Percentiles rank a stretch among this genome's conserved stretches.
Evolutionary conservation across 1,140 invertebrate genomes (phyloP).

Genomic region (Procambarus virginalis): DNA sequence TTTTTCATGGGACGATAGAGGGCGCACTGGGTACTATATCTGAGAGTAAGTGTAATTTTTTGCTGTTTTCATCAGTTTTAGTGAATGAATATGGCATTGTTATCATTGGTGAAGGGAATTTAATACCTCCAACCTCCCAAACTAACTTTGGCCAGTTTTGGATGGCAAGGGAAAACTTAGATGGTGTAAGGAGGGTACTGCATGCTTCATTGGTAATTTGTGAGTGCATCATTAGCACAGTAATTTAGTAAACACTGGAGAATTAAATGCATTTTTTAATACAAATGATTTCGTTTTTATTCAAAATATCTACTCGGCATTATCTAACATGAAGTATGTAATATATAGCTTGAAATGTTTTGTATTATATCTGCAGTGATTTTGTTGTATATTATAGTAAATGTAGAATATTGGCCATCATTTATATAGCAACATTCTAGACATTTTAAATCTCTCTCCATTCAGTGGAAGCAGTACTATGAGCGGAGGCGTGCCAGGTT

Average conservation of each 20-base stretch:
- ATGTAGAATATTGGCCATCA: too few relatives aligned
- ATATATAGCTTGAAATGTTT: too few relatives aligned
- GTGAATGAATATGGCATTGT: slow-evolving; percentile 14
- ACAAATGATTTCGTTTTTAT: background rate
- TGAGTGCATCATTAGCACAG: background rate
- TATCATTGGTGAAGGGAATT: background rate
- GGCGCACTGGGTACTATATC: slow-evolving; percentile 57
- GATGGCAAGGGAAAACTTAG: background rate
- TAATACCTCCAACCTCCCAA: background rate
- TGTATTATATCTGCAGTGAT: too few relatives aligned
- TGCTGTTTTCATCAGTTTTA: slow-evolving; percentile 13
- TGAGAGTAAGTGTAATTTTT: slow-evolving; percentile 53
- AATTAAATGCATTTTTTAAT: background rate
- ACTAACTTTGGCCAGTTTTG: background rate
- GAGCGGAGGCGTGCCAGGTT: background rate
- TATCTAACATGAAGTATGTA: too few relatives aligned
- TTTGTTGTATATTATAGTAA: too few relatives aligned
- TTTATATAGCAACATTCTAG: too few relatives aligned
- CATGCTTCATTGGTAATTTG: slow-evolving; percentile 12
- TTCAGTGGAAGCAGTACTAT: slow-evolving; percentile 19
- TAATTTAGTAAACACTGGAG: background rate
- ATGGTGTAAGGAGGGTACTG: slow-evolving; percentile 1
- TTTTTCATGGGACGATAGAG: slow-evolving; percentile 61
- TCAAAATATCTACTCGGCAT: too few relatives aligned
- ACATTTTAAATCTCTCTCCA: background rate